Evolutionary conservation across 2,113 vertebrate species (phyloP).

Genomic region (Fukomys damarensis): DNA sequence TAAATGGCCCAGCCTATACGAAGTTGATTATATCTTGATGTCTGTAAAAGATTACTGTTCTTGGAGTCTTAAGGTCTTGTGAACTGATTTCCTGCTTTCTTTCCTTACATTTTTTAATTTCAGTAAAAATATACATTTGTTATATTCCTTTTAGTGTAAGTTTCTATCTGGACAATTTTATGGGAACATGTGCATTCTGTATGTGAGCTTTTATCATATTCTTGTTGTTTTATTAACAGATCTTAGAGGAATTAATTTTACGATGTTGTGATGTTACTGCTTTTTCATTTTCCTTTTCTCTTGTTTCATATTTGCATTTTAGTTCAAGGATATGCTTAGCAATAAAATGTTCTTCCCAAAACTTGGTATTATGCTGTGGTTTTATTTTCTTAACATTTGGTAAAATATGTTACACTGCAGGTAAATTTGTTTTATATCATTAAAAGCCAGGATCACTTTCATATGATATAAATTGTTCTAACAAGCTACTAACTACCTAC

Average conservation of each 20-base stretch:
- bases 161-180: constrained; percentile 89
- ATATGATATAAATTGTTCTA: constrained; percentile 7
- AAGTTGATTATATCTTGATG: constrained; percentile 90
- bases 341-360: constrained; percentile 99
- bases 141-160: constrained; percentile 87
- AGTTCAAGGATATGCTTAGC: constrained; percentile 96
- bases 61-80: constrained; percentile 90
- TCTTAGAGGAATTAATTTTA: constrained; percentile 88
- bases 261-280: constrained; percentile 90
- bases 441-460: background rate
- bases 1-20: constrained; percentile 88
- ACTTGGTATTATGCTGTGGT: constrained; percentile 83
- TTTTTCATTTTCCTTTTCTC: constrained; percentile 85
- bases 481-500: constrained; percentile 17
- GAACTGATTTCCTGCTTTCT: constrained; percentile 89
- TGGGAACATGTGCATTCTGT: constrained; percentile 89
- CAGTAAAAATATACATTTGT: constrained; percentile 81
- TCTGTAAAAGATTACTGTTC: constrained; percentile 90
- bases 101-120: constrained; percentile 84
- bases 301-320: constrained; percentile 91
- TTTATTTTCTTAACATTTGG: constrained; percentile 80
- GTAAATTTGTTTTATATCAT: background rate
- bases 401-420: background rate
- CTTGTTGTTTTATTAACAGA: constrained; percentile 89
- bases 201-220: constrained; percentile 88